Evolutionary conservation across 2,797 vertebrate species (phyloP).

Genomic region (Dermochelys coriacea): DNA sequence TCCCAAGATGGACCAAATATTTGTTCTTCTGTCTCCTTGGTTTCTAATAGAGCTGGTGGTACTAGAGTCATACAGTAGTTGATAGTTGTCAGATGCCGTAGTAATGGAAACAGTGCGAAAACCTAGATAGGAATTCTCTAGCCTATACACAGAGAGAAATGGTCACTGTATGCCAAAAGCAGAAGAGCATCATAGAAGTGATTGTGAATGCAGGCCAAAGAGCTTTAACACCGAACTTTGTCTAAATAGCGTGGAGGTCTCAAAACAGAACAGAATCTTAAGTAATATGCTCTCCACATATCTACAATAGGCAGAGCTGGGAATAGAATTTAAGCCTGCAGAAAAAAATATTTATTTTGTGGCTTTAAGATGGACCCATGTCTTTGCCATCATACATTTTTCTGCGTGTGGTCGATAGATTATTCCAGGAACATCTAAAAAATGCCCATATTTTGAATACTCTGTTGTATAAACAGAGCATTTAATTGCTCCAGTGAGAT

Average conservation of each 20-base stretch:
- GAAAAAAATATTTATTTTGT: neutral
- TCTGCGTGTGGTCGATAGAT: neutral
- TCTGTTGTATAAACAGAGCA: neutral
- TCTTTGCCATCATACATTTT: neutral
- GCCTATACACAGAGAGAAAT: neutral
- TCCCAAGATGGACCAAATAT: neutral
- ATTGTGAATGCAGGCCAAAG: neutral
- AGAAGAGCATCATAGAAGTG: neutral
- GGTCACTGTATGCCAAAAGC: neutral
- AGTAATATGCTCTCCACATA: neutral
- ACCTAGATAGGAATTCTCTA: neutral
- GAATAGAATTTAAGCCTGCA: neutral
- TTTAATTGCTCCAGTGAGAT: conserved; percentile 27
- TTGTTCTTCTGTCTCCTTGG: neutral
- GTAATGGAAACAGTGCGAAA: neutral
- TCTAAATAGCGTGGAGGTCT: neutral
- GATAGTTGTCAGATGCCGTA: neutral
- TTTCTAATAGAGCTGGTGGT: neutral
- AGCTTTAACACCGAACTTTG: neutral
- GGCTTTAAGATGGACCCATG: neutral
- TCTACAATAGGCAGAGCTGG: neutral
- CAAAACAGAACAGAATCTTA: neutral
- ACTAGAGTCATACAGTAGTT: neutral
- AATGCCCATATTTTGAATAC: neutral
- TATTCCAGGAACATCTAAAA: neutral